Conservation (phyloP, 2,888 invertebrate species). For the Yponomeuta evonymella region DNA sequence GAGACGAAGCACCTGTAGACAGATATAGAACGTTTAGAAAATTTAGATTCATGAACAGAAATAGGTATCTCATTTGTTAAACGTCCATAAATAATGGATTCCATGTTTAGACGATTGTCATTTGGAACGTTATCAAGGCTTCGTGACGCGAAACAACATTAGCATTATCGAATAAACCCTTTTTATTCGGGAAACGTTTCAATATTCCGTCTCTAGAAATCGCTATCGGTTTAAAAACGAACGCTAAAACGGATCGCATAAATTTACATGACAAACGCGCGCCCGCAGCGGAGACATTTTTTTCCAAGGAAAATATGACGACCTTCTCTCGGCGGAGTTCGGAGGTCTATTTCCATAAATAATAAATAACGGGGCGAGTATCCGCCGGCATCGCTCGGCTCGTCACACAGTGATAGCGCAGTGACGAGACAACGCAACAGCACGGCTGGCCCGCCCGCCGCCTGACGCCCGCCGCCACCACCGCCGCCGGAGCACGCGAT, state of each 20-base stretch:
- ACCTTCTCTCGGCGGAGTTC: slow-evolving; percentile 63
- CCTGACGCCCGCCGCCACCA: no score
- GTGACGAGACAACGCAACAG: not conserved
- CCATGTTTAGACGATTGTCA: slow-evolving; percentile 8
- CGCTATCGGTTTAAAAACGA: slow-evolving; percentile 64
- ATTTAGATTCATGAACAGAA: not conserved
- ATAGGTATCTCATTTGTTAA: not conserved
- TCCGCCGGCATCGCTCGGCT: not conserved
- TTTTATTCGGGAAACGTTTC: slow-evolving; percentile 53
- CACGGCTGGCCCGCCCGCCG: not conserved
- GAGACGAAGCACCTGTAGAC: no score
- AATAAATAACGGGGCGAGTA: slow-evolving; percentile 57
- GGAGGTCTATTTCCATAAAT: slow-evolving; percentile 73
- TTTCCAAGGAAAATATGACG: slow-evolving; percentile 73
- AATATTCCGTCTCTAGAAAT: slow-evolving; percentile 66
- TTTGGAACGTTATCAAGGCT: slow-evolving; percentile 33
- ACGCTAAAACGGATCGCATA: slow-evolving; percentile 68
- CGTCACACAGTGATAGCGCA: not conserved
- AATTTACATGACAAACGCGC: slow-evolving; percentile 68
- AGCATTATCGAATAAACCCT: slow-evolving; percentile 47
- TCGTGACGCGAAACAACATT: slow-evolving; percentile 54
- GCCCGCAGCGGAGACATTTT: slow-evolving; percentile 59
- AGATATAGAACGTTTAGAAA: not conserved
- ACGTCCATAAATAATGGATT: slow-evolving; percentile 4
- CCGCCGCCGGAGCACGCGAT: not conserved